Evolutionary conservation across 1,140 invertebrate genomes (phyloP).

Genomic region (Leguminivora glycinivorella): DNA sequence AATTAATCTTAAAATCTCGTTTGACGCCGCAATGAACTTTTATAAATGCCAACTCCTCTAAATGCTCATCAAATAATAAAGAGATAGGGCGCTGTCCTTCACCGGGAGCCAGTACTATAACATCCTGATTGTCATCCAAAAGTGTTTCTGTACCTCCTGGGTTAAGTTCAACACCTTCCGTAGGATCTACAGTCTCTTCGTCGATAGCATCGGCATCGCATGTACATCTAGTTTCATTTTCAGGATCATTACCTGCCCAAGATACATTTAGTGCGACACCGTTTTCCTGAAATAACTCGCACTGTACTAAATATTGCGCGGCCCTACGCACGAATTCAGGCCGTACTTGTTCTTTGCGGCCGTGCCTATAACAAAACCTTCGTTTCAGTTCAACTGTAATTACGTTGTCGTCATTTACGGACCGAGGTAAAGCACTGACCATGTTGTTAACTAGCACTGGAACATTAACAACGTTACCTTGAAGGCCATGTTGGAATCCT

Average conservation of each 20-base stretch:
- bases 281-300: neutral
- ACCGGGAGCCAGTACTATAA: conserved; percentile 4
- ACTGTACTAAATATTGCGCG: neutral
- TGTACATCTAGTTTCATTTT: neutral
- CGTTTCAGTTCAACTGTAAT: conserved; percentile 16
- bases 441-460: conserved; percentile 20
- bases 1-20: conserved; percentile 2
- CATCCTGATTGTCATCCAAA: neutral
- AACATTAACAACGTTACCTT: conserved; percentile 26
- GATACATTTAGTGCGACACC: neutral
- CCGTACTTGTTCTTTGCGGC: conserved; percentile 12
- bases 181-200: too few relatives aligned
- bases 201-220: neutral
- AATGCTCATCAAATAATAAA: conserved; percentile 1
- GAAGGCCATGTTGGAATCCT: conserved; percentile 19
- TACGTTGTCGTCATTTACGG: neutral
- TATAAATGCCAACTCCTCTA: conserved; percentile 15
- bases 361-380: conserved; percentile 18
- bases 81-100: neutral
- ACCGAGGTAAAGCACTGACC: conserved; percentile 17
- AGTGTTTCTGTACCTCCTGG: conserved; percentile 11
- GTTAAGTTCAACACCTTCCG: neutral
- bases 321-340: neutral
- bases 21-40: conserved; percentile 15
- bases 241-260: neutral